These are phyloP conservation scores for Leptopilina syphax DNA, from an alignment of 2,888 invertebrate species.

Conservation along the genomic window DNA sequence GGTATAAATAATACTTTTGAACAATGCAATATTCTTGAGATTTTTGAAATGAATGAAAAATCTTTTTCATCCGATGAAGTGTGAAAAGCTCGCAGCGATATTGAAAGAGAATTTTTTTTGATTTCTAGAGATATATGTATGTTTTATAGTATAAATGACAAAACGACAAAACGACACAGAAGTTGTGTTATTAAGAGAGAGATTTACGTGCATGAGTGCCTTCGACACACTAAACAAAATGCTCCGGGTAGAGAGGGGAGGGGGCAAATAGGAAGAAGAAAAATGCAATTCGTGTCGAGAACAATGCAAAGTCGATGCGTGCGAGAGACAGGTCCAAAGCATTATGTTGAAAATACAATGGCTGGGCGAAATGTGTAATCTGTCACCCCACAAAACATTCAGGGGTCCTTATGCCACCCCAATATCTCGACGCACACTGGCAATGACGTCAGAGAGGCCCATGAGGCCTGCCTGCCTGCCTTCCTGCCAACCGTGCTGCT, in stretches of 20 bases:
- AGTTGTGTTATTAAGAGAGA: conserved; percentile 43
- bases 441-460: conserved; percentile 37
- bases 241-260: conserved; percentile 42
- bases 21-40: too few relatives aligned
- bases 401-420: conserved; percentile 47
- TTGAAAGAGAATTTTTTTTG: conserved; percentile 2
- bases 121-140: neutral
- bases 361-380: conserved; percentile 64
- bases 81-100: too few relatives aligned
- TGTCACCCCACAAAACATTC: conserved; percentile 63
- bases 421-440: conserved; percentile 43
- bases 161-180: conserved; percentile 23
- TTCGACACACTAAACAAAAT: conserved; percentile 61
- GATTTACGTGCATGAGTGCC: conserved; percentile 55
- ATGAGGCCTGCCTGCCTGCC: neutral
- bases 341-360: conserved; percentile 66
- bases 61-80: too few relatives aligned
- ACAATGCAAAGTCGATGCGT: conserved; percentile 69
- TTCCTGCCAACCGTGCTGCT: neutral
- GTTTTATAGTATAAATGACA: neutral
- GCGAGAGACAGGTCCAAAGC: conserved; percentile 71
- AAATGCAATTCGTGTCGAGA: conserved; percentile 66
- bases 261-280: conserved; percentile 57
- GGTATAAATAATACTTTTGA: too few relatives aligned
- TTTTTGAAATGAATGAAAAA: too few relatives aligned